Evolutionary conservation across 1,140 invertebrate genomes (phyloP).

Genomic region (Pachypsylla venusta): DNA sequence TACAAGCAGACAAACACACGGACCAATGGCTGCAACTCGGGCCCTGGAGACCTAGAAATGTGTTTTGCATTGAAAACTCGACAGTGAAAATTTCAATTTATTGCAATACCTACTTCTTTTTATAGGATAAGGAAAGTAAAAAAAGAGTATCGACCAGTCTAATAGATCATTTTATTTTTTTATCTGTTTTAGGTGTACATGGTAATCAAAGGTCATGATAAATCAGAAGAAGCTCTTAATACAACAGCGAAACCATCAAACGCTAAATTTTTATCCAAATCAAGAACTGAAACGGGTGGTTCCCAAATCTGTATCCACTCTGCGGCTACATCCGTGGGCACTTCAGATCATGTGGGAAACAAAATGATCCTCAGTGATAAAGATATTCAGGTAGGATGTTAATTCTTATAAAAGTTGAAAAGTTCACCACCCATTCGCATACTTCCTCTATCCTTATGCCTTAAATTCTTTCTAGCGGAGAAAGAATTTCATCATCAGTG

Average conservation of each 20-base stretch:
- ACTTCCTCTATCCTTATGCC: too few relatives aligned
- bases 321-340: constrained; percentile 7
- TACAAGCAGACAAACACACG: too few relatives aligned
- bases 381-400: constrained; percentile 4
- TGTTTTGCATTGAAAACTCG: too few relatives aligned
- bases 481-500: too few relatives aligned
- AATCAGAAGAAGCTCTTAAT: constrained; percentile 38
- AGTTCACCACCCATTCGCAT: too few relatives aligned
- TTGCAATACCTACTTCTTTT: too few relatives aligned
- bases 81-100: too few relatives aligned
- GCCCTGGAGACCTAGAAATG: too few relatives aligned
- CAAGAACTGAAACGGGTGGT: constrained; percentile 32
- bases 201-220: constrained; percentile 51
- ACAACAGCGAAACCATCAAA: constrained; percentile 41
- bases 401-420: too few relatives aligned
- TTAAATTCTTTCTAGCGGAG: too few relatives aligned
- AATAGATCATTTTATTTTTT: neutral
- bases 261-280: constrained; percentile 50
- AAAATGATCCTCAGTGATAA: constrained; percentile 8
- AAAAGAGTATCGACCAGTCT: neutral
- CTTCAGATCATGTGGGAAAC: neutral
- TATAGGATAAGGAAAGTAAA: too few relatives aligned
- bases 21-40: too few relatives aligned
- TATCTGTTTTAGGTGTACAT: constrained; percentile 43
- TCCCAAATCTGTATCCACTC: constrained; percentile 4